Conservation (phyloP, 2,888 invertebrate species). For the Anoncus sp. region DNA sequence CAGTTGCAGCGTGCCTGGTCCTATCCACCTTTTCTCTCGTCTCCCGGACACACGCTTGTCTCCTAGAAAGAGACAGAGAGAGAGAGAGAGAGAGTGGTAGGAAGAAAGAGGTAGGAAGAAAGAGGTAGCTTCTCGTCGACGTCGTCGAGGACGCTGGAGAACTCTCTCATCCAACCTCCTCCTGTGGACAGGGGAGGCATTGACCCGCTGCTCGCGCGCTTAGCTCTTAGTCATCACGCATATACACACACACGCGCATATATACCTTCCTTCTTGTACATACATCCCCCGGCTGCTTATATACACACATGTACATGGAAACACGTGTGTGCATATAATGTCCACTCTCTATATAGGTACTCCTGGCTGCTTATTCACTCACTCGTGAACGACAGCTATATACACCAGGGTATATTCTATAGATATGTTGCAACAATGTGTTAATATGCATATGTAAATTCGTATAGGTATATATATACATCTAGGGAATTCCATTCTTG, state of each 20-base stretch:
- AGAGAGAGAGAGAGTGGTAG: too few species aligned
- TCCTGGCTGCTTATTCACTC: constrained; percentile 43
- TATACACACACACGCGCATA: constrained; percentile 71
- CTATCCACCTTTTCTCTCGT: constrained; percentile 34
- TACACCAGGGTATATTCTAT: constrained; percentile 3
- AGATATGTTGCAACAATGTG: constrained; percentile 10
- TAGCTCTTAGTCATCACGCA: constrained; percentile 72
- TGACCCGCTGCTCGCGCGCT: constrained; percentile 72
- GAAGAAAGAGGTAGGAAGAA: too few species aligned
- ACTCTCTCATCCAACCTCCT: constrained; percentile 58
- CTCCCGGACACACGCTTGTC: constrained; percentile 32
- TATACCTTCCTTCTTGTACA: constrained; percentile 38
- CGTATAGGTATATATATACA: constrained; percentile 20
- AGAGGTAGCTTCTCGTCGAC: constrained; percentile 53
- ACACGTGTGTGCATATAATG: constrained; percentile 19
- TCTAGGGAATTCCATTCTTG: constrained; percentile 65
- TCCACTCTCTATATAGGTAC: not conserved
- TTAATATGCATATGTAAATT: constrained; percentile 11
- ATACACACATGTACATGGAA: constrained; percentile 10
- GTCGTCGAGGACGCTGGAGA: constrained; percentile 53
- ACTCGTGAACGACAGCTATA: constrained; percentile 46
- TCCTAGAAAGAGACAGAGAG: constrained; percentile 16
- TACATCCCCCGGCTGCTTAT: constrained; percentile 1
- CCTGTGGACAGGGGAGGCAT: constrained; percentile 77
- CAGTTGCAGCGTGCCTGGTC: not conserved